These are phyloP conservation scores for Trissolcus basalis DNA, from an alignment of 1,140 invertebrate species.

Conservation along the genomic window DNA sequence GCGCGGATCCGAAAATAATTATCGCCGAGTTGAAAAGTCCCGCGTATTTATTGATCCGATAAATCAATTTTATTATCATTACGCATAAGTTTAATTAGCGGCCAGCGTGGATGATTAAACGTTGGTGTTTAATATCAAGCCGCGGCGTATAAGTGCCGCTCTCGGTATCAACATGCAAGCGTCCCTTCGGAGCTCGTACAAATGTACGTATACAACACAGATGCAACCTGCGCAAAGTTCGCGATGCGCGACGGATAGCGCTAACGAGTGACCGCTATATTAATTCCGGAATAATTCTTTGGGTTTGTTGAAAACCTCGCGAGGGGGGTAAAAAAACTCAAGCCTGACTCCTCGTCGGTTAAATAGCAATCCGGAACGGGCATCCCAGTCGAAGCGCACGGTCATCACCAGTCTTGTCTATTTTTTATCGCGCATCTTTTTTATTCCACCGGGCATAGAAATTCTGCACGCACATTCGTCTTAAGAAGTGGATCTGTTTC, in stretches of 20 bases:
- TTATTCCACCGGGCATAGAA: not conserved
- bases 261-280: constrained; percentile 61
- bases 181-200: constrained; percentile 20
- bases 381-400: constrained; percentile 18
- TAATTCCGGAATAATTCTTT: constrained; percentile 64
- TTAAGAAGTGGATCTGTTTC: no score
- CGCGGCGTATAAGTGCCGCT: constrained; percentile 31
- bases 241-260: constrained; percentile 61
- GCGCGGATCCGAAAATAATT: constrained; percentile 42
- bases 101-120: constrained; percentile 55
- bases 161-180: constrained; percentile 49
- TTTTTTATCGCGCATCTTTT: not conserved
- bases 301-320: constrained; percentile 39
- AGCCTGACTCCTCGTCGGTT: constrained; percentile 14
- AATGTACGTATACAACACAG: constrained; percentile 44
- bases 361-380: constrained; percentile 40
- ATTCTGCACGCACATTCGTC: not conserved
- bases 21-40: constrained; percentile 37
- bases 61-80: constrained; percentile 59
- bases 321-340: constrained; percentile 44
- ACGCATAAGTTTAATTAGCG: constrained; percentile 54
- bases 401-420: not conserved
- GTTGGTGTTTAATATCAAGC: constrained; percentile 39
- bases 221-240: constrained; percentile 51
- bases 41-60: constrained; percentile 52